These are phyloP conservation scores for Heterohyrax brucei DNA, from an alignment of 2,797 vertebrate species.

Conservation along the genomic window DNA sequence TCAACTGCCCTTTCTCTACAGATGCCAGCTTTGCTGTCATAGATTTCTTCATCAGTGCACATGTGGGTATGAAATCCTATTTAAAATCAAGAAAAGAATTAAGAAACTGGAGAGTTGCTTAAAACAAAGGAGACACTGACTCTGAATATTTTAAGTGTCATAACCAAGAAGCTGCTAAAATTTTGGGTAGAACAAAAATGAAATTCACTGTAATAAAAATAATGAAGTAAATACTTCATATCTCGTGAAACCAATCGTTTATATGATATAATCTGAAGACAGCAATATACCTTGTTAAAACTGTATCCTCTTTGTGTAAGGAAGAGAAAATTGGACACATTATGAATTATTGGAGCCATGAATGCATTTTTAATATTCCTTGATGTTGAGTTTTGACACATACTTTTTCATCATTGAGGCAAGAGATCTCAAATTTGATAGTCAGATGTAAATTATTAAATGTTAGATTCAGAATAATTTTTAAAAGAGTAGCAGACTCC, in stretches of 20 bases:
- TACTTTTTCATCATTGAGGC: conserved; percentile 44
- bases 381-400: conserved; percentile 43
- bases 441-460: conserved; percentile 29
- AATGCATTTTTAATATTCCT: conserved; percentile 37
- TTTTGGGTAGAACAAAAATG: not conserved
- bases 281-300: conserved; percentile 16
- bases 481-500: not conserved
- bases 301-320: not conserved
- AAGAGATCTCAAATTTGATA: not conserved
- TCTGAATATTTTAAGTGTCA: conserved; percentile 10
- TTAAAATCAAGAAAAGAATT: conserved; percentile 18
- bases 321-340: not conserved
- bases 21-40: not conserved
- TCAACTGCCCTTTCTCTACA: not conserved
- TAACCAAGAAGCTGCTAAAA: not conserved
- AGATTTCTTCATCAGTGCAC: not conserved
- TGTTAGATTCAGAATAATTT: conserved; percentile 1
- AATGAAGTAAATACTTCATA: not conserved
- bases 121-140: not conserved
- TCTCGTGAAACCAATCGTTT: conserved; percentile 1
- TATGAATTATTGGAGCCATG: conserved; percentile 12
- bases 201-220: conserved; percentile 38
- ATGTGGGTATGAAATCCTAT: not conserved
- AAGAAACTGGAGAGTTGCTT: conserved; percentile 1
- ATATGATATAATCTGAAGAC: not conserved